These are phyloP conservation scores for Eleutherodactylus coqui DNA, from an alignment of 2,797 vertebrate species.

Conservation along the genomic window DNA sequence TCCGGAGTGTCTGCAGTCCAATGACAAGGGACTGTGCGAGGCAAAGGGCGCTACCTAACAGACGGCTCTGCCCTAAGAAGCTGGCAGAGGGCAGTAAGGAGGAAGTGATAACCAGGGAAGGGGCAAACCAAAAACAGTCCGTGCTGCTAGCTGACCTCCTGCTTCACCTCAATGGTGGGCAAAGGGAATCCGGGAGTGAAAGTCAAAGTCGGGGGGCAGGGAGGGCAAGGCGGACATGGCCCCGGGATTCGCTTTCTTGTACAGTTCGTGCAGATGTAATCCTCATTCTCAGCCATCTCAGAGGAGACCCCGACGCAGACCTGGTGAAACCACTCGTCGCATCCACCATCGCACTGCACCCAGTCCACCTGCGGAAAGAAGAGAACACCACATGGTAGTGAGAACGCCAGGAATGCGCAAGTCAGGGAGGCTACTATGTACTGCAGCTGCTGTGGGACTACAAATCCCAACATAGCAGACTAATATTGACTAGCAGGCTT, in stretches of 20 bases:
- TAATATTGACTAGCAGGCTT: too few species aligned
- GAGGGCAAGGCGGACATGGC: constrained; percentile 78
- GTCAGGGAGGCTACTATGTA: too few species aligned
- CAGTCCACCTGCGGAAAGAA: constrained; percentile 91
- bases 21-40: neutral
- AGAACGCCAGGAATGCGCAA: neutral
- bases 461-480: too few species aligned
- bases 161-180: constrained; percentile 80
- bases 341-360: constrained; percentile 99
- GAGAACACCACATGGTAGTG: constrained; percentile 50
- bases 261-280: constrained; percentile 97
- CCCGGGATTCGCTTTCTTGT: constrained; percentile 81
- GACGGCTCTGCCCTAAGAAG: neutral
- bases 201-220: constrained; percentile 75
- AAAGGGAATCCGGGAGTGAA: constrained; percentile 69
- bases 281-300: constrained; percentile 98
- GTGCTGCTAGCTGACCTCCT: constrained; percentile 88
- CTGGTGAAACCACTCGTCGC: constrained; percentile 99
- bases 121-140: neutral
- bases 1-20: neutral
- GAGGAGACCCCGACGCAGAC: constrained; percentile 96
- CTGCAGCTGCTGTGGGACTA: too few species aligned
- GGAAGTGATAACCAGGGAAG: constrained; percentile 3
- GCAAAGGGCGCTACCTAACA: constrained; percentile 35
- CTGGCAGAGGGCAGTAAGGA: constrained; percentile 33